These are phyloP conservation scores for Apodemus agrarius DNA, from an alignment of 2,797 vertebrate species.

Conservation along the genomic window DNA sequence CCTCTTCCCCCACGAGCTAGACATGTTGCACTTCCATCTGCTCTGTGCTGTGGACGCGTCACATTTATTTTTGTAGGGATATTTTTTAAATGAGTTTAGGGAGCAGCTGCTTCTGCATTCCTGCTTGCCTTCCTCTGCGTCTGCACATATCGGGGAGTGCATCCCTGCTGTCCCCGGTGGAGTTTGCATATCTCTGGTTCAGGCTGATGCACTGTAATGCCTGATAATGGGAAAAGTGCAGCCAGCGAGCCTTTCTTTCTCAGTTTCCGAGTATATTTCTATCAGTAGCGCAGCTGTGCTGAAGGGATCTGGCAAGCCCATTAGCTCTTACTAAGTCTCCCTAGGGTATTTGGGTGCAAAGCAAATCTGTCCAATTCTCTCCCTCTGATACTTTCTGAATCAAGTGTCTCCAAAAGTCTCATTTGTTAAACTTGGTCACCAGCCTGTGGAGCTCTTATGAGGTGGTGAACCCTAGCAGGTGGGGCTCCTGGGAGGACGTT, in stretches of 20 bases:
- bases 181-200: conserved; percentile 57
- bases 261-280: neutral
- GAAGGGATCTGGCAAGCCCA: conserved; percentile 10
- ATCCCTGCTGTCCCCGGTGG: conserved; percentile 58
- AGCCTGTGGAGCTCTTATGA: neutral
- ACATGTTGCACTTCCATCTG: conserved; percentile 68
- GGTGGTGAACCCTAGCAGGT: too few relatives aligned
- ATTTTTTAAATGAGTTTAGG: conserved; percentile 56
- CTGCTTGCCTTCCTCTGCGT: conserved; percentile 34
- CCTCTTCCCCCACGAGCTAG: conserved; percentile 40
- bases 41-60: conserved; percentile 59
- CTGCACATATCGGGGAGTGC: conserved; percentile 9
- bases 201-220: conserved; percentile 46
- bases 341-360: conserved; percentile 30
- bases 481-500: neutral
- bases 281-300: conserved; percentile 49
- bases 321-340: conserved; percentile 33
- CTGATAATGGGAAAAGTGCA: conserved; percentile 59
- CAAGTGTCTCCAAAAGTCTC: neutral
- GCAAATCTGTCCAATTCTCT: neutral
- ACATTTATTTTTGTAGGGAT: conserved; percentile 57
- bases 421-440: neutral
- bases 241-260: conserved; percentile 12
- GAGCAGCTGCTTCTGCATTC: conserved; percentile 69
- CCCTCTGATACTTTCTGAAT: neutral